Base-by-base conservation (phyloP, 2,113 vertebrate species). In the Helogale parvula region DNA sequence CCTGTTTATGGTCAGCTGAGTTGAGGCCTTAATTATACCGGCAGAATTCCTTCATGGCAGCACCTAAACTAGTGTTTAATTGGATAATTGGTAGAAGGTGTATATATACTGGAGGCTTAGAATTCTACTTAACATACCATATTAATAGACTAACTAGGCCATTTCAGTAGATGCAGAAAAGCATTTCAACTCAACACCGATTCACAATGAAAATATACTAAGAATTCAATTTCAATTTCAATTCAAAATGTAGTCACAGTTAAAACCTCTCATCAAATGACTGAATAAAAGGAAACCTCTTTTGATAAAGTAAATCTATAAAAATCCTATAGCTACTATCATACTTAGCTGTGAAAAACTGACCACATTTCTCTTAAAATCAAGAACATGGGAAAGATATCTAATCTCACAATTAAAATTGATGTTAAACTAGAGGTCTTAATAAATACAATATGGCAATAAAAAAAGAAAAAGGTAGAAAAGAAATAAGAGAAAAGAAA, bases 211-310 rank as follows among this genome's bases (percentile, higher is more conserved):
- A 66, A 52, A 84, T 38, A 69, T 12, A 38, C 63, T 63, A 45
- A 84, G 2, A 84, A 60, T 94, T 71, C 1, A 15, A 35, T 84
- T 91, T 69, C 3, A 21, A 47, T 74, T 90, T 66, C 9, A 38
- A 5, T 47, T 93, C 3, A 89, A 92, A 82, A 95, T 60, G 1
- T 25, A 66, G 68, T 86, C 45, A 74, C 8, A 85, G 68, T 77
- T 38, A 96, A 96, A 92, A 66, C 1, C 47, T 90, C 25, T 87
- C 33, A 80, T 19, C 29, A 97, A 79, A 89, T 72, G 15, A 83
- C 21, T 3, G n/a, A 69, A 60, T 65, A 38, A 86, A 69, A 74
- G 41, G 5, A 72, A 95, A 82, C 3, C 10, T 66, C 65, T 86
- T 41, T 5, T 68, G 29, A 69, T 77, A 88, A 88, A 90, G 7